Base-by-base conservation (phyloP, 2,888 invertebrate genomes). In the Conchocele bisecta region DNA sequence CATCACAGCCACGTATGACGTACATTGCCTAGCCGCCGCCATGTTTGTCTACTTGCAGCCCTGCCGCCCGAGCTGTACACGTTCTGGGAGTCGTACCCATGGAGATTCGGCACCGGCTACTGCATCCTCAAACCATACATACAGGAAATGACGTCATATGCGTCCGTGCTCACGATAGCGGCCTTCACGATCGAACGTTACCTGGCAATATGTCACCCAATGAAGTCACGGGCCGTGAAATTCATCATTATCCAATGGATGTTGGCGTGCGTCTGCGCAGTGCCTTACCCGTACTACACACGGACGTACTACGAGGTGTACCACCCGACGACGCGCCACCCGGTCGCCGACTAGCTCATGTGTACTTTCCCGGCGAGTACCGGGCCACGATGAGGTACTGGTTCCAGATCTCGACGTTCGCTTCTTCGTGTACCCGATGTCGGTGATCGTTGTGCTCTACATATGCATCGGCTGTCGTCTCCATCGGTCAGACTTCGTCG, bases 161-260 rank as follows among this genome's bases (percentile, higher is more conserved):
- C 96, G 1, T 97, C 97, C 0, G 96, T 97, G 53, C 92, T 97
- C 87, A 97, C 97, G 26, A 97, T 97, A 82, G 96, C 97, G 46
- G 96, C 96, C 3, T 97, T 97, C 92, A 97, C 97, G 0, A 94
- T 95, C 91, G 97, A 97, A 92, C 93, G 97, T 44, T 92, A 97
- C 92, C 92, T 97, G 79, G 97, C 97, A 33, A 97, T 97, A 87
- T 97, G 97, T 89, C 95, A 97, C 89, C 97, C 97, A 0, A 92
- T 97, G 41, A 94, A 95, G 87, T 94, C 95, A 53, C 92, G 97
- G n/a, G 96, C 96, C 1, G 91, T 95, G 33, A 93, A 95, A 75
- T 95, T 97, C 75, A 96, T 97, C 53, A 93, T 94, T 0, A 93
- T 93, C 0, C 92, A 96, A 7, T 97, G 97, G 97, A 87, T 94